A percentile compares a stretch with the other conserved stretches of the same genome.
Conservation (phyloP, 2,797 vertebrate genomes). For the Schizopygopsis malacanthus region DNA sequence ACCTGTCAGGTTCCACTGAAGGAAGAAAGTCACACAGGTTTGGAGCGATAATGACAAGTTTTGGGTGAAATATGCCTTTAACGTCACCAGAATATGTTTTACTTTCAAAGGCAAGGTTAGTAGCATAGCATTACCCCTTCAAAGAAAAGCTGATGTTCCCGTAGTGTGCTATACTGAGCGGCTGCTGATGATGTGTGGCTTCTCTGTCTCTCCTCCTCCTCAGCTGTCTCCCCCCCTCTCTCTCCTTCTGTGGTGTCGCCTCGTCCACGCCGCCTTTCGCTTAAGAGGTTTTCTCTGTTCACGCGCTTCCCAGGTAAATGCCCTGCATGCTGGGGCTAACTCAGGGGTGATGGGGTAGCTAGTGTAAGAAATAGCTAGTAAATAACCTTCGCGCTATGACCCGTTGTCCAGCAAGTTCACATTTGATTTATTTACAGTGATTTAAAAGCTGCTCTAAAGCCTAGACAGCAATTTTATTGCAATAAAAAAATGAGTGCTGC, state of each 20-base stretch:
- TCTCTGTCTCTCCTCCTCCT: constrained; percentile 53
- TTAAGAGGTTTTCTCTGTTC: constrained; percentile 85
- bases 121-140: background rate
- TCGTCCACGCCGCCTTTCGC: constrained; percentile 78
- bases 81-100: background rate
- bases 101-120: background rate
- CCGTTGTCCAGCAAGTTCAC: constrained; percentile 71
- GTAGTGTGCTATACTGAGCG: background rate
- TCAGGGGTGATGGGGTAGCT: constrained; percentile 4
- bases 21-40: background rate
- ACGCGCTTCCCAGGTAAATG: constrained; percentile 83
- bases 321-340: constrained; percentile 60
- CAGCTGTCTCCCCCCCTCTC: constrained; percentile 78
- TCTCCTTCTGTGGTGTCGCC: constrained; percentile 78
- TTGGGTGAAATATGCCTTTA: background rate
- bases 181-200: constrained; percentile 17
- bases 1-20: background rate
- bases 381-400: constrained; percentile 53
- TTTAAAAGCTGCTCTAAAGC: background rate
- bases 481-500: background rate
- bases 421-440: background rate
- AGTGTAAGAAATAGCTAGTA: background rate
- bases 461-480: background rate
- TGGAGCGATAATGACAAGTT: background rate
- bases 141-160: background rate